phyloP scores from a whole-genome alignment of 1,140 invertebrate genomes.

The Halictus rubicundus region DNA sequence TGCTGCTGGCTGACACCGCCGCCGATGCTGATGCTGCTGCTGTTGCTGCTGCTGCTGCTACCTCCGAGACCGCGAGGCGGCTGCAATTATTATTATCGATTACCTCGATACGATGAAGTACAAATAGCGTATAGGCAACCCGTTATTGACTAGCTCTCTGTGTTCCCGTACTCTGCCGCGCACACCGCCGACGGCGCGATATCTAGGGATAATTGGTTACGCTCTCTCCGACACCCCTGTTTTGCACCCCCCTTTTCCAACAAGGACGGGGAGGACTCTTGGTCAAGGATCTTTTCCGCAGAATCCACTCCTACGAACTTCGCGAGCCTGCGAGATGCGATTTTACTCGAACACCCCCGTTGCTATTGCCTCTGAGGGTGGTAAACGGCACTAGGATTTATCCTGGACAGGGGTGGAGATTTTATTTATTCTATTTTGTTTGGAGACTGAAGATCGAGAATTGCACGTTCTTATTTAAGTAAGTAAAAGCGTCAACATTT shows the following conservation, averaged over 20 bases:
- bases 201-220: constrained; percentile 59
- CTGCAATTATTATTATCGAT: constrained; percentile 74
- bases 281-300: neutral
- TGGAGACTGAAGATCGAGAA: no score
- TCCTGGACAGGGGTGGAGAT: no score
- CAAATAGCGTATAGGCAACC: constrained; percentile 65
- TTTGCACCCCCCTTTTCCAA: neutral
- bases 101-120: constrained; percentile 66
- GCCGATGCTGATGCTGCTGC: constrained; percentile 1
- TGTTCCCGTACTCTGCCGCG: constrained; percentile 37
- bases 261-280: neutral
- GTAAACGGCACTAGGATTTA: no score
- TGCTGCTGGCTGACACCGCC: neutral
- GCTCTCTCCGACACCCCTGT: constrained; percentile 5
- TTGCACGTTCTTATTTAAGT: no score
- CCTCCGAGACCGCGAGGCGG: constrained; percentile 51
- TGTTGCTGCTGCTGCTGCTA: constrained; percentile 16
- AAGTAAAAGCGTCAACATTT: no score
- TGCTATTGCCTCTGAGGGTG: no score
- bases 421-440: no score
- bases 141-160: constrained; percentile 63
- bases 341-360: no score
- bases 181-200: constrained; percentile 31
- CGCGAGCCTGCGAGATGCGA: no score
- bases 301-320: no score